A percentile compares a stretch with the other conserved stretches of the same genome.
These are phyloP conservation scores for Platycnemis pennipes DNA, from an alignment of 2,888 invertebrate genomes.

Conservation along the genomic window DNA sequence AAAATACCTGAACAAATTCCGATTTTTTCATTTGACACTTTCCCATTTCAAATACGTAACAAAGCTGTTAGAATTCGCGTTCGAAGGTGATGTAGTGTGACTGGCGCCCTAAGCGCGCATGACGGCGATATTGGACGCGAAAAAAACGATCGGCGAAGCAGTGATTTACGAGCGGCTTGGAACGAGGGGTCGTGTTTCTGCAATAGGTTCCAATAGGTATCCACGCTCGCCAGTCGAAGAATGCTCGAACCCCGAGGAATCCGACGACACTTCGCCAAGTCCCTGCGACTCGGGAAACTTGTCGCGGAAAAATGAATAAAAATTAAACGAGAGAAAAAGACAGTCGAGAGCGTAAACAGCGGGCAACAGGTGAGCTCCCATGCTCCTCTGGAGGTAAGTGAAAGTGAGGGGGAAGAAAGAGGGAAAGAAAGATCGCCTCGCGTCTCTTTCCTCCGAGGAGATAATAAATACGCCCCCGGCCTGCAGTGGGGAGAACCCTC, in stretches of 20 bases:
- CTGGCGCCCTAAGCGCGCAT: not conserved
- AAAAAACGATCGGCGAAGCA: not conserved
- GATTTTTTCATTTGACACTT: not conserved
- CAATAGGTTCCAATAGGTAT: conserved; percentile 21
- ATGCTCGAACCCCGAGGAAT: not conserved
- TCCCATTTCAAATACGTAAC: not conserved
- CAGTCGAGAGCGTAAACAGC: not conserved
- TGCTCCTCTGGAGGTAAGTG: not conserved
- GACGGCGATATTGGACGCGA: not conserved
- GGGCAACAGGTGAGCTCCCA: not conserved
- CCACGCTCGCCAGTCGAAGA: not conserved
- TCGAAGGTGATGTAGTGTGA: not conserved
- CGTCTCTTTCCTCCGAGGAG: not conserved
- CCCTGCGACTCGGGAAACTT: not conserved
- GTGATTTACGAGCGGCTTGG: not conserved
- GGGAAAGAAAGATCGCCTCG: not conserved
- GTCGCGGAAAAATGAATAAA: conserved; percentile 30
- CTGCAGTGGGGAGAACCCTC: not conserved
- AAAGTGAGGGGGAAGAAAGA: not conserved
- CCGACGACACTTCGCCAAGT: not conserved
- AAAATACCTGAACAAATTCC: not conserved
- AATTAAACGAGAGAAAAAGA: not conserved
- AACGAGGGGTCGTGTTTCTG: not conserved
- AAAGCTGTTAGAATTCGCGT: not conserved
- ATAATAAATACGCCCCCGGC: conserved; percentile 14